Percentiles rank a stretch among this genome's conserved stretches.
phyloP scores from a whole-genome alignment of 2,113 vertebrate species.

The Vanacampus margaritifer region DNA sequence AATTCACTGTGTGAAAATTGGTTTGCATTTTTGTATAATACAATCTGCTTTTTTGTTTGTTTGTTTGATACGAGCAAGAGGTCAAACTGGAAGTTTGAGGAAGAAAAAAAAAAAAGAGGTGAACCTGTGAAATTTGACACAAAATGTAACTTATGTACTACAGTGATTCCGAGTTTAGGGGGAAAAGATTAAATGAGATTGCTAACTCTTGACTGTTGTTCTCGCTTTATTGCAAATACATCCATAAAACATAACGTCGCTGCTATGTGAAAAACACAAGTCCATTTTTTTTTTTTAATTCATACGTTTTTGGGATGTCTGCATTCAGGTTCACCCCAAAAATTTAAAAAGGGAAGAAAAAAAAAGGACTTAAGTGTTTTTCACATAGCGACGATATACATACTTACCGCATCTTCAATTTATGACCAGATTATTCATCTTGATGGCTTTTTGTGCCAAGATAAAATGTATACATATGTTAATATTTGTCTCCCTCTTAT shows the following conservation, averaged over 20 bases:
- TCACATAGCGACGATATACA: too few relatives aligned
- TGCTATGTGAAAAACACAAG: neutral
- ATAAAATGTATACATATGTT: too few relatives aligned
- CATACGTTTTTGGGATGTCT: too few relatives aligned
- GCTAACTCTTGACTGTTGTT: slow-evolving; percentile 59
- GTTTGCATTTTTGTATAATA: slow-evolving; percentile 88
- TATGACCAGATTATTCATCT: too few relatives aligned
- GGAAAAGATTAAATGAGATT: slow-evolving; percentile 79
- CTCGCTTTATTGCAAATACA: slow-evolving; percentile 12
- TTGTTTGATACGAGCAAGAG: slow-evolving; percentile 73
- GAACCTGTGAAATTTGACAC: slow-evolving; percentile 73
- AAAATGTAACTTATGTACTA: slow-evolving; percentile 77
- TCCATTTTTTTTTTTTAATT: neutral
- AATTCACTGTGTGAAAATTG: slow-evolving; percentile 88
- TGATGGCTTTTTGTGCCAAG: too few relatives aligned
- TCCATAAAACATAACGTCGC: neutral
- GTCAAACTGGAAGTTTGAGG: slow-evolving; percentile 77
- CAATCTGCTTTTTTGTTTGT: slow-evolving; percentile 75
- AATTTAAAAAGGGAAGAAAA: too few relatives aligned
- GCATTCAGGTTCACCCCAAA: too few relatives aligned
- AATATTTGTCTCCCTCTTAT: too few relatives aligned
- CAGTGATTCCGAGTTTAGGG: slow-evolving; percentile 77
- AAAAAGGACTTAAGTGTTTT: too few relatives aligned
- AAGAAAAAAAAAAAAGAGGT: slow-evolving; percentile 59
- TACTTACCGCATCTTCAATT: too few relatives aligned